Base-by-base conservation (phyloP, 2,113 vertebrate species). In the Neopipo cinnamomea region DNA sequence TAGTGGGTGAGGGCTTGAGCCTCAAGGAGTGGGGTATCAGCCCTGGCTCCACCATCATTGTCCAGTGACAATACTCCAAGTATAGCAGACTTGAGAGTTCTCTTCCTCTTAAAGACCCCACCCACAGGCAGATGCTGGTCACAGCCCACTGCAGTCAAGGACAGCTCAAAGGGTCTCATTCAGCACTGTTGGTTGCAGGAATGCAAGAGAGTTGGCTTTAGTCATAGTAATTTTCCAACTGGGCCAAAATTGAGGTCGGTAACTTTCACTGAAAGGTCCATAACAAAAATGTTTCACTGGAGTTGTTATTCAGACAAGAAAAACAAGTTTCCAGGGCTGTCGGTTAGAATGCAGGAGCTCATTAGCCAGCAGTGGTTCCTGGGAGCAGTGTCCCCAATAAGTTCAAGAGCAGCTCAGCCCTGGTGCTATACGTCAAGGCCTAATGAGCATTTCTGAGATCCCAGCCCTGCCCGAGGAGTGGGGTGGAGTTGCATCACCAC, bases 341-440 rank as follows among this genome's bases (percentile, higher is more conserved):
- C 44, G 52, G 12, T 22, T 33, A 37, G 59, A n/a, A 44, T 59
- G 22, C 19, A 44, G 44, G 39, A 74, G 15, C 52, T 67, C 2
- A 1, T 39, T 52, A 10, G 27, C 22, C 52, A 65, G 35, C 35
- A 8, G 13, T 15, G 18, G 17, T 11, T 58, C 18, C 42, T 47
- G 31, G 50, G 10, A 67, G 27, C 37, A 28, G 33, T 5, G 9
- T 25, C 46, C 47, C 6, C 16, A 46, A 25, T 16, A 22, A 37
- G n/a, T 16, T 47, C n/a, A 12, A n/a, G 41, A 22, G 27, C 13
- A 56, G 13, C 49, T 47, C 49, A 63, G 66, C 15, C 30, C 49
- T 35, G 4, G 11, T 23, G 39, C 33, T 59, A 19, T 17, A 59
- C 0, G 0, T 14, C 8, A 42, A 21, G 31, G 6, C 25, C 3